A percentile compares a stretch with the other conserved stretches of the same genome.
Evolutionary conservation across 2,113 vertebrate species (phyloP).

Genomic region (Pyrgilauda ruficollis): DNA sequence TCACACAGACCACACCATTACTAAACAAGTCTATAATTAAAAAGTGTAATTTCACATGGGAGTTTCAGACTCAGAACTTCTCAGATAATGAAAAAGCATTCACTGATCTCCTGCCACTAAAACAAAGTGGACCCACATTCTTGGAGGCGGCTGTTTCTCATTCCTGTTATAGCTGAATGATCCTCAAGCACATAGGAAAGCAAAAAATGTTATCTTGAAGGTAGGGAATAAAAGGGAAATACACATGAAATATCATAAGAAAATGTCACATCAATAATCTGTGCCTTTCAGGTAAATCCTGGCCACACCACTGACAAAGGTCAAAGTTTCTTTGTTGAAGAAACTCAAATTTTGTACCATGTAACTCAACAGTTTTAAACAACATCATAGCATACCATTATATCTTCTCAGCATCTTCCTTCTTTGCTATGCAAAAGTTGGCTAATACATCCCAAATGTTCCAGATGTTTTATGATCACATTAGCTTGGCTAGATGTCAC

Average conservation of each 20-base stretch:
- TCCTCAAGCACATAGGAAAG: background rate
- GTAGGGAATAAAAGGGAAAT: background rate
- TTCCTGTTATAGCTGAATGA: background rate
- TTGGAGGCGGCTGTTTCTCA: background rate
- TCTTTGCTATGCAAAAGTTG: background rate
- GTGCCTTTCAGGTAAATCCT: background rate
- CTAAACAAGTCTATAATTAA: background rate
- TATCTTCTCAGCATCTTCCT: background rate
- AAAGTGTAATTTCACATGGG: background rate
- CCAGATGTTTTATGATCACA: slow-evolving; percentile 11
- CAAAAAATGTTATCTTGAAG: background rate
- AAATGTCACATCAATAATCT: background rate
- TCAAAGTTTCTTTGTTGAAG: background rate
- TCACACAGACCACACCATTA: background rate
- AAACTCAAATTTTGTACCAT: background rate
- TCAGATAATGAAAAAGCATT: background rate
- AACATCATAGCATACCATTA: background rate
- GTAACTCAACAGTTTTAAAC: background rate
- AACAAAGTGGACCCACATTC: background rate
- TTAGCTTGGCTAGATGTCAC: slow-evolving; percentile 28
- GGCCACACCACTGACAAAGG: background rate
- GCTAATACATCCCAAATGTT: slow-evolving; percentile 9
- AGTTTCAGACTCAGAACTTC: background rate
- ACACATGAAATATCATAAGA: background rate
- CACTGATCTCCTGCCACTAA: background rate